Base-by-base conservation (phyloP, 2,797 vertebrate species). In the Gymnopithys bicolor region DNA sequence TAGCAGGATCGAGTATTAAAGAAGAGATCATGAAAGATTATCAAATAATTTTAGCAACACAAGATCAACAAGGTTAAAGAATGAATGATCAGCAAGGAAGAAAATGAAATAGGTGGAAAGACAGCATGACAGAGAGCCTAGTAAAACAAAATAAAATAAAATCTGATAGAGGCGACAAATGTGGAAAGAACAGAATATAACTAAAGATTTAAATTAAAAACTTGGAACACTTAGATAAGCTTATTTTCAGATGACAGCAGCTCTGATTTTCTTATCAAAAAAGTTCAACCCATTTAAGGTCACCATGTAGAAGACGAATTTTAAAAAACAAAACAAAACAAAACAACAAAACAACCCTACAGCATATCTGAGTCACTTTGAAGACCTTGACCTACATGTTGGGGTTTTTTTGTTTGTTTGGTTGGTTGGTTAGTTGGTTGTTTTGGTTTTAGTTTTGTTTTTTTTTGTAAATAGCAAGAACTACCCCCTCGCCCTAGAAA, bases 401-500 rank as follows among this genome's bases (percentile, higher is more conserved):
- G 33, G 33, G 33, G 33, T 55, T 33, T n/a, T 33, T 33, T 28
- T 60, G 25, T 35, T 71, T 39, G 9, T 32, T 51, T 48, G 5
- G 11, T 49, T 8, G 21, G 15, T 39, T 39, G 13, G 14, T 39
- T 39, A 6, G 14, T 39, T 39, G 39, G 39, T 39, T 39, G 39
- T 39, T 39, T 39, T 6, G 39, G 39, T 14, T 39, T 39, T 15
- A 13, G 39, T 39, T 39, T 39, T 39, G 39, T n/a, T n/a, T n/a
- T n/a, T 35, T 49, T 17, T 41, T 11, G 3, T 11, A 28, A 79
- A 18, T 24, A 53, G 32, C 32, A 75, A 48, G 14, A 19, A 68
- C 5, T 2, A 1, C 7, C 13, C 9, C 3, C 4, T 11, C 14
- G 9, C 11, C 13, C 30, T 14, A 11, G 4, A 49, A 52, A 30